Percentiles rank a stretch among this genome's conserved stretches.
Conservation (phyloP, 2,113 vertebrate genomes). For the Psephotus haematonotus region DNA sequence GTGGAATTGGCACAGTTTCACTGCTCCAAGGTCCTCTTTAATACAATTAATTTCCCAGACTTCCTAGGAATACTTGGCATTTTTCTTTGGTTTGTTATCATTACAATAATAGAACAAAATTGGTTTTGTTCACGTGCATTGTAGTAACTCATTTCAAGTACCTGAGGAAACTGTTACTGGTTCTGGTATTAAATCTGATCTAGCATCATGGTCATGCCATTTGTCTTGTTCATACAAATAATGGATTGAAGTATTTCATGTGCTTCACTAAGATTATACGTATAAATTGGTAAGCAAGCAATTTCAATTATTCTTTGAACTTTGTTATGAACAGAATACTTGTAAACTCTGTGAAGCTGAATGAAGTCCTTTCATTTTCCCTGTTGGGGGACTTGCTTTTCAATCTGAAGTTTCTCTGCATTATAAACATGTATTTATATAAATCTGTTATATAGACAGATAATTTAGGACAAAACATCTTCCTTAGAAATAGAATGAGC, state of each 20-base stretch:
- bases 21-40: slow-evolving; percentile 25
- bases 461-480: slow-evolving; percentile 54
- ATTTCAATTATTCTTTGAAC: slow-evolving; percentile 50
- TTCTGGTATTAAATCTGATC: not conserved
- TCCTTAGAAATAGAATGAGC: slow-evolving; percentile 4
- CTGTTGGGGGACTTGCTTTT: slow-evolving; percentile 13
- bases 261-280: not conserved
- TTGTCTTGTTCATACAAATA: not conserved
- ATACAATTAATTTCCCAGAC: slow-evolving; percentile 47
- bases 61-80: not conserved
- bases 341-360: slow-evolving; percentile 67
- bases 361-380: slow-evolving; percentile 62
- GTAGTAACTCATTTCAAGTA: slow-evolving; percentile 26
- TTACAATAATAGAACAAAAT: not conserved
- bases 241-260: not conserved
- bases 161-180: slow-evolving; percentile 23
- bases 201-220: not conserved
- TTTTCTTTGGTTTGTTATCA: slow-evolving; percentile 1
- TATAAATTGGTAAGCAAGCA: not conserved
- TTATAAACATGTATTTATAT: not conserved
- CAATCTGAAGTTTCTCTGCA: slow-evolving; percentile 39
- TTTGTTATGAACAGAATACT: not conserved
- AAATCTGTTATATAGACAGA: not conserved
- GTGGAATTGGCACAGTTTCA: not conserved
- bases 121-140: not conserved